phyloP scores from a whole-genome alignment of 92 coral and sea anemone genomes.

The Galaxea fascicularis region DNA sequence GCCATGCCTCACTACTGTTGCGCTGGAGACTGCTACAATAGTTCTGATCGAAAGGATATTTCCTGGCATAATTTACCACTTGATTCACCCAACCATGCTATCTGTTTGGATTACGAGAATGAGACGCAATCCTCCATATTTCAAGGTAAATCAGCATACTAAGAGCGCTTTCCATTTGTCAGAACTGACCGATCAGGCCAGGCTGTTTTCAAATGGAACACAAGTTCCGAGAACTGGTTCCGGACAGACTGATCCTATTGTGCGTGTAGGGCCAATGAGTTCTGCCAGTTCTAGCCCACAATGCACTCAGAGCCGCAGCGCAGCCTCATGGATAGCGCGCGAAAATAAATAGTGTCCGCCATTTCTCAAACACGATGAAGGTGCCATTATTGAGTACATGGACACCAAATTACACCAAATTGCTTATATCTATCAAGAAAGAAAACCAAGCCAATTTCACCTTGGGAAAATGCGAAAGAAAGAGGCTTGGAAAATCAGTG shows the following conservation, averaged over 20 bases:
- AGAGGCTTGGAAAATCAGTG: constrained; percentile 20
- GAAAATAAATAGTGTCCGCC: constrained; percentile 14
- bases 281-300: constrained; percentile 15
- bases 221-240: constrained; percentile 15
- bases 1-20: constrained; percentile 23
- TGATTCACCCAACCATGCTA: constrained; percentile 6
- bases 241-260: constrained; percentile 6
- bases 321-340: not conserved
- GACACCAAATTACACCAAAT: constrained; percentile 29
- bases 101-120: constrained; percentile 55
- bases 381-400: constrained; percentile 15
- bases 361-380: constrained; percentile 20
- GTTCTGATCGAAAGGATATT: constrained; percentile 42
- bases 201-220: too few relatives aligned
- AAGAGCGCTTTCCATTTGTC: too few relatives aligned
- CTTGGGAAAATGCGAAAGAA: constrained; percentile 20
- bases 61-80: constrained; percentile 31
- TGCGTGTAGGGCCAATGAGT: not conserved
- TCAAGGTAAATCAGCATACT: constrained; percentile 40
- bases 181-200: too few relatives aligned
- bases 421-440: constrained; percentile 21
- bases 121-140: constrained; percentile 47
- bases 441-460: constrained; percentile 21
- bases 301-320: not conserved
- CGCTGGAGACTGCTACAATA: constrained; percentile 38